phyloP scores from a whole-genome alignment of 2,113 vertebrate genomes.

The Sardina pilchardus region DNA sequence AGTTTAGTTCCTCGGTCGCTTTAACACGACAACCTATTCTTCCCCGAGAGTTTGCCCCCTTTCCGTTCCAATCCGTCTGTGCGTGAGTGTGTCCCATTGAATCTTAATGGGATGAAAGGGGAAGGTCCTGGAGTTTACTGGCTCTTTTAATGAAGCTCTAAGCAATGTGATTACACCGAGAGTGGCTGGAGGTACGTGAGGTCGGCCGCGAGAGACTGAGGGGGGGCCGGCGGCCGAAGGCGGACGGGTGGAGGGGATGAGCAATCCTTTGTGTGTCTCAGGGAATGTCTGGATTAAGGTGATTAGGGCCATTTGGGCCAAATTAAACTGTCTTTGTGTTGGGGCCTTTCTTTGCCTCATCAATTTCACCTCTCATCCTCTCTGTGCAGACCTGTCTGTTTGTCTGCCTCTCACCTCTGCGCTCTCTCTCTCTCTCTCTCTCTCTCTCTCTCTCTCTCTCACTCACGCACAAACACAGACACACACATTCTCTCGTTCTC shows the following conservation, averaged over 20 bases:
- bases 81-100: neutral
- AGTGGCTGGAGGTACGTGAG: neutral
- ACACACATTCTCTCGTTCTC: neutral
- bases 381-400: neutral
- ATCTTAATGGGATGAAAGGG: neutral
- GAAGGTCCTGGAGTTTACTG: neutral
- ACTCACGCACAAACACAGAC: neutral
- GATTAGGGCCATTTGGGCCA: neutral
- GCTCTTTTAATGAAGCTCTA: neutral
- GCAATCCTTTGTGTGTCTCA: neutral
- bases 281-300: neutral
- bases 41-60: neutral
- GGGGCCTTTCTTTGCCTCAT: neutral
- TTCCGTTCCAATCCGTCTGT: neutral
- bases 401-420: neutral
- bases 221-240: neutral
- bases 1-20: neutral
- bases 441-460: no score
- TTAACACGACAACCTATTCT: neutral
- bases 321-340: neutral
- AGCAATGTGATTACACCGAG: neutral
- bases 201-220: neutral
- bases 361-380: neutral
- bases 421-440: neutral
- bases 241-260: neutral